Percentiles rank a stretch among this genome's conserved stretches.
These are phyloP conservation scores for Trichogramma evanescens DNA, from an alignment of 2,888 invertebrate species.

Conservation along the genomic window DNA sequence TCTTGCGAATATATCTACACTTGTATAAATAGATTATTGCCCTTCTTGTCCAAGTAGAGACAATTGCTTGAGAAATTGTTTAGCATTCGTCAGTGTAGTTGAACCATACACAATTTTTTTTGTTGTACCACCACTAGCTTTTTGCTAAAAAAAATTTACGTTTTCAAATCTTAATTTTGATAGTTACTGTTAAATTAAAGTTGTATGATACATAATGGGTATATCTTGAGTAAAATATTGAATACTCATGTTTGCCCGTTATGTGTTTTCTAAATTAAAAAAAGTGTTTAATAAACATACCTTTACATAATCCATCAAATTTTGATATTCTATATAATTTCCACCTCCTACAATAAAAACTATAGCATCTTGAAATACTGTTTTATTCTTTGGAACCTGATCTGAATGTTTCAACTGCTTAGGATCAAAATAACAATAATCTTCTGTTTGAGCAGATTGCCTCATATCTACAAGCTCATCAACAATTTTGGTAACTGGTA, in stretches of 20 bases:
- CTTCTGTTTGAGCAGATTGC: slow-evolving; percentile 71
- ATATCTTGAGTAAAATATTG: background rate
- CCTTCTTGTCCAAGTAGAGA: slow-evolving; percentile 72
- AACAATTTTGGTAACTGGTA: slow-evolving; percentile 89
- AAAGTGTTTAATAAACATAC: slow-evolving; percentile 42
- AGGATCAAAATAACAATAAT: slow-evolving; percentile 91
- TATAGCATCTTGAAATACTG: slow-evolving; percentile 76
- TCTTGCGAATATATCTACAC: slow-evolving; percentile 10
- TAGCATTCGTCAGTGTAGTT: slow-evolving; percentile 87
- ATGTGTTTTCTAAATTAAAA: slow-evolving; percentile 4
- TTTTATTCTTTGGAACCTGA: slow-evolving; percentile 57
- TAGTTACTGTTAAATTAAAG: slow-evolving; percentile 3
- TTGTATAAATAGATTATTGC: slow-evolving; percentile 37
- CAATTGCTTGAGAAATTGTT: slow-evolving; percentile 88
- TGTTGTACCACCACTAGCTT: slow-evolving; percentile 60
- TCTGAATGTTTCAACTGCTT: slow-evolving; percentile 77
- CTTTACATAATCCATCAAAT: slow-evolving; percentile 91
- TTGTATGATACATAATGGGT: slow-evolving; percentile 3
- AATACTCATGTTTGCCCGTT: background rate
- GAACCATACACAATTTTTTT: slow-evolving; percentile 91
- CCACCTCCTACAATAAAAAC: slow-evolving; percentile 90
- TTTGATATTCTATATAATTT: slow-evolving; percentile 99
- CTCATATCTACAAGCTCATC: slow-evolving; percentile 82
- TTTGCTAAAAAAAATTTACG: slow-evolving; percentile 56
- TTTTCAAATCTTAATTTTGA: slow-evolving; percentile 9